Percentiles rank a stretch among this genome's conserved stretches.
These are phyloP conservation scores for Cataglyphis cursor DNA, from an alignment of 2,888 invertebrate genomes.

Conservation along the genomic window DNA sequence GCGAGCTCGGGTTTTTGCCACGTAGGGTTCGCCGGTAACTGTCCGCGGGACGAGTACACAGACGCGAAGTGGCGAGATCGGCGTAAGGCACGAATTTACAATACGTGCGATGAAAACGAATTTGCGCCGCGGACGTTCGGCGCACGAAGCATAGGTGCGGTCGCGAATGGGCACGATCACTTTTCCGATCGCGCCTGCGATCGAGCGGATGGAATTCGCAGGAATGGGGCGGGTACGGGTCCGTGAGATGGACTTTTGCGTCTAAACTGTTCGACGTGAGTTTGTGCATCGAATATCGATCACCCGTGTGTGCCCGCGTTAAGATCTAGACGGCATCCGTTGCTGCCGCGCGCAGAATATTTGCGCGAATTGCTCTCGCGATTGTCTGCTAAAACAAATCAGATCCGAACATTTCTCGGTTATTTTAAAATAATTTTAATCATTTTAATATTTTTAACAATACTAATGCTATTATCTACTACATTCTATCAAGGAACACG, in stretches of 20 bases:
- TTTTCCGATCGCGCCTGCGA: conserved; percentile 57
- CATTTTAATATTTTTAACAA: neutral
- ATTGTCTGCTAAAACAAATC: neutral
- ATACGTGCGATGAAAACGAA: conserved; percentile 71
- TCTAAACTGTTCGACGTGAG: conserved; percentile 44
- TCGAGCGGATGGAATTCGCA: conserved; percentile 16
- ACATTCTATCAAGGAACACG: neutral
- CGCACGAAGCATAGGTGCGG: conserved; percentile 36
- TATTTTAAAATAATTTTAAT: neutral
- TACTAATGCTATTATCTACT: neutral
- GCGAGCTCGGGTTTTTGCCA: conserved; percentile 62
- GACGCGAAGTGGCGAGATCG: conserved; percentile 60
- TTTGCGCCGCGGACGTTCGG: conserved; percentile 55
- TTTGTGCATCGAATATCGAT: conserved; percentile 55
- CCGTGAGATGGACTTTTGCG: conserved; percentile 20
- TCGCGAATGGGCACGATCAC: conserved; percentile 53
- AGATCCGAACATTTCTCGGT: neutral
- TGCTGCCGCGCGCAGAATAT: neutral
- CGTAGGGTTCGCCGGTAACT: conserved; percentile 54
- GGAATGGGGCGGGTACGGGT: conserved; percentile 30
- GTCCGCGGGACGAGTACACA: conserved; percentile 52
- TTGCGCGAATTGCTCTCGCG: neutral
- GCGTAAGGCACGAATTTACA: conserved; percentile 70
- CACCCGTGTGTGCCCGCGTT: conserved; percentile 20
- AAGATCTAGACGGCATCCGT: conserved; percentile 21